These are phyloP conservation scores for Streblospio benedicti DNA, from an alignment of 1,140 invertebrate genomes.

Conservation along the genomic window DNA sequence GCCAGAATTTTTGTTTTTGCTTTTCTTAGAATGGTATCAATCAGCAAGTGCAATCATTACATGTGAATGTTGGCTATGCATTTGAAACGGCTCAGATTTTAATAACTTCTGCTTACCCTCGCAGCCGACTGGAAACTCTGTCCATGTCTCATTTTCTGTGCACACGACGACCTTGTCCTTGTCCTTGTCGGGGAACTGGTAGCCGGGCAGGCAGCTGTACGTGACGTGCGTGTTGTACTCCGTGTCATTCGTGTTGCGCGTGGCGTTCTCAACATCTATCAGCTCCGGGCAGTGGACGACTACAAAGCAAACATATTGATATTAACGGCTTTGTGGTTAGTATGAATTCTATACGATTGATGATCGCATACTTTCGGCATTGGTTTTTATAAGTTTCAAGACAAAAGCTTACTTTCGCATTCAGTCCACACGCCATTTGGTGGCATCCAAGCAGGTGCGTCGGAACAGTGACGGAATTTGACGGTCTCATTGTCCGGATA, in stretches of 20 bases:
- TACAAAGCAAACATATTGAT: constrained; percentile 2
- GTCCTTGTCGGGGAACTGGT: constrained; percentile 14
- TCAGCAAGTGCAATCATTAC: no score
- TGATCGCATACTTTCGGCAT: not conserved
- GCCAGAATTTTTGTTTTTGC: no score
- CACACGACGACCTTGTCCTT: not conserved
- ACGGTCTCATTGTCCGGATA: constrained; percentile 3
- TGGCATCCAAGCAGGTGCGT: constrained; percentile 7
- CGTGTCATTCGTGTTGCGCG: constrained; percentile 11
- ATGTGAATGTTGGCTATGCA: no score
- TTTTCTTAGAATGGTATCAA: no score
- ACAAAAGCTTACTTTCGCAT: constrained; percentile 9
- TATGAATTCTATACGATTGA: no score
- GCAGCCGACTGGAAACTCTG: constrained; percentile 8
- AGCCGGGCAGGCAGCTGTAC: constrained; percentile 11
- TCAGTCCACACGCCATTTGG: not conserved
- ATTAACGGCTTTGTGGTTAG: no score
- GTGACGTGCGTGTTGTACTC: constrained; percentile 11
- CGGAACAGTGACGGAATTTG: constrained; percentile 7
- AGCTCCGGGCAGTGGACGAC: constrained; percentile 11
- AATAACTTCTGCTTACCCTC: no score
- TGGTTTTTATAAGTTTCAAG: not conserved
- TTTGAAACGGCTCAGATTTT: no score
- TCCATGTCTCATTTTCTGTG: constrained; percentile 14
- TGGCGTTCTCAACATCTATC: constrained; percentile 12